Conservation (phyloP, 2,888 invertebrate species). For the Xiphydria camelus region DNA sequence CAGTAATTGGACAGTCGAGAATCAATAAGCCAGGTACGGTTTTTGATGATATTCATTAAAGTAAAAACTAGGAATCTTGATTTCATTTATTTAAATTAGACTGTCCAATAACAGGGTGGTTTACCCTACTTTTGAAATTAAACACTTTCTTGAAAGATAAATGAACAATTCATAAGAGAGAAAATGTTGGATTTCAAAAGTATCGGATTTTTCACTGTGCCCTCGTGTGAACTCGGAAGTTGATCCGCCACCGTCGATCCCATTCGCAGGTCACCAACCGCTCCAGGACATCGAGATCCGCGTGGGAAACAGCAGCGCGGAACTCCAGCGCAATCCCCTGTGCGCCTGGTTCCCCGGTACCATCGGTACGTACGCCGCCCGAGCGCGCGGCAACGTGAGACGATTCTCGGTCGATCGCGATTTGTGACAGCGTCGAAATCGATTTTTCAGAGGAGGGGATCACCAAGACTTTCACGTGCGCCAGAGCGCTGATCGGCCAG, state of each 20-base stretch:
- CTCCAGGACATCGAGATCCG: constrained; percentile 86
- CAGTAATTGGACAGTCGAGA: too few relatives aligned
- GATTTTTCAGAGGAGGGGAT: constrained; percentile 78
- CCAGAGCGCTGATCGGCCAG: constrained; percentile 81
- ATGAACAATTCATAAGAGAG: too few relatives aligned
- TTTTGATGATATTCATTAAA: too few relatives aligned
- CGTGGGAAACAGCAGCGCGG: constrained; percentile 88
- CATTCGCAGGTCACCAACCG: constrained; percentile 79
- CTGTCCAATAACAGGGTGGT: too few relatives aligned
- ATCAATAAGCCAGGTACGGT: too few relatives aligned
- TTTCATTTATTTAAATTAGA: too few relatives aligned
- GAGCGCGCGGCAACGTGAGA: constrained; percentile 13
- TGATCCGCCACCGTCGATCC: too few relatives aligned
- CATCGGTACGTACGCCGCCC: constrained; percentile 71
- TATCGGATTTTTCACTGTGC: not conserved
- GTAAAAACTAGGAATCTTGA: too few relatives aligned
- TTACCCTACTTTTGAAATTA: too few relatives aligned
- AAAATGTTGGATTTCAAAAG: not conserved
- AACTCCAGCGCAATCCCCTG: constrained; percentile 84
- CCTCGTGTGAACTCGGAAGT: constrained; percentile 2
- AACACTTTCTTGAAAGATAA: too few relatives aligned
- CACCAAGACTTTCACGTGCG: constrained; percentile 88
- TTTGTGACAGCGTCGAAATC: too few relatives aligned
- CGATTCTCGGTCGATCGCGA: too few relatives aligned
- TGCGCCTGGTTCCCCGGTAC: constrained; percentile 95